These are phyloP conservation scores for Rhegmatorhina hoffmannsi DNA, from an alignment of 2,113 vertebrate genomes.

Conservation along the genomic window DNA sequence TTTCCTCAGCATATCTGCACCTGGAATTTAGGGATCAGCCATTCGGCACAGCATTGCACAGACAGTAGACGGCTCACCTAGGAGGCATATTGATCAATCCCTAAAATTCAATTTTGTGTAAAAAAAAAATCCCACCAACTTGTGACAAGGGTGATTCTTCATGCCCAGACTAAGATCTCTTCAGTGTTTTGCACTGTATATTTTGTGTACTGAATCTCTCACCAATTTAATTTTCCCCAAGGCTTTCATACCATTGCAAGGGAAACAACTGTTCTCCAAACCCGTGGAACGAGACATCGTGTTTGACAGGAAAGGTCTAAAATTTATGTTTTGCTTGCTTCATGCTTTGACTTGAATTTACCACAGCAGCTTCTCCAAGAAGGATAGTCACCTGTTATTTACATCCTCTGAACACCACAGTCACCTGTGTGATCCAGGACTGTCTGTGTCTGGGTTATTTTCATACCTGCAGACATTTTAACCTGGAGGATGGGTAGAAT, in stretches of 20 bases:
- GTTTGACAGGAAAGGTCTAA: slow-evolving; percentile 64
- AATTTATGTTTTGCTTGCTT: slow-evolving; percentile 69
- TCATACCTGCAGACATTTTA: background rate
- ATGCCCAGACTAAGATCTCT: background rate
- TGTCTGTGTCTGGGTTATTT: background rate
- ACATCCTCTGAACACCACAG: slow-evolving; percentile 12
- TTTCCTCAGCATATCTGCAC: background rate
- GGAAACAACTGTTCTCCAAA: slow-evolving; percentile 63
- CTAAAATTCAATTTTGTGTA: background rate
- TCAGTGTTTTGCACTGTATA: background rate
- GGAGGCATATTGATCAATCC: background rate
- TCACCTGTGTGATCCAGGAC: slow-evolving; percentile 22
- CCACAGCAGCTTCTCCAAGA: slow-evolving; percentile 29
- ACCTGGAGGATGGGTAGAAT: background rate
- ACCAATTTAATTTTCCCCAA: slow-evolving; percentile 5
- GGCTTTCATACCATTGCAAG: slow-evolving; percentile 30
- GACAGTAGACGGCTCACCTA: background rate
- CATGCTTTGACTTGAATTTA: slow-evolving; percentile 69
- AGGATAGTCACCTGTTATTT: slow-evolving; percentile 54
- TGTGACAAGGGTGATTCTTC: background rate
- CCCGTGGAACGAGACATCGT: slow-evolving; percentile 41
- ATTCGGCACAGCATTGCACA: background rate
- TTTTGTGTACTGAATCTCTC: slow-evolving; percentile 3
- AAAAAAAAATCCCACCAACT: background rate
- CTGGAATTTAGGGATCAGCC: background rate